A percentile compares a stretch with the other conserved stretches of the same genome.
Conservation (phyloP, 2,888 invertebrate genomes). For the Metellina segmentata region DNA sequence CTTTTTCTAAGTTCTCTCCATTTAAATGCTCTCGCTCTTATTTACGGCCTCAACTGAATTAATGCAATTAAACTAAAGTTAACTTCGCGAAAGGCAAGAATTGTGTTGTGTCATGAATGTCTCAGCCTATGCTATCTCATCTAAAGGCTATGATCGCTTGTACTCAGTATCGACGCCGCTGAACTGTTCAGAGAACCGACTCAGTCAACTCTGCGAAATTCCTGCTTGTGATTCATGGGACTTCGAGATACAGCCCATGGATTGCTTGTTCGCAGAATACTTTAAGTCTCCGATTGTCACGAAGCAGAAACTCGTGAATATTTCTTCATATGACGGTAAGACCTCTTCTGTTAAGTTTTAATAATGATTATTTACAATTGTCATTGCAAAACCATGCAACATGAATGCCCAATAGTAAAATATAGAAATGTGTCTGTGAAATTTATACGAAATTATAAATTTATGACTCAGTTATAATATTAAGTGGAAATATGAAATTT, state of each 20-base stretch:
- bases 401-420: not conserved
- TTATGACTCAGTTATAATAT: no score
- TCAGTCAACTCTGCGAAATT: constrained; percentile 12
- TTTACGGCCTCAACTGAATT: no score
- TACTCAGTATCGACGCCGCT: constrained; percentile 16
- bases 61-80: no score
- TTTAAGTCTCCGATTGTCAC: not conserved
- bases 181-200: constrained; percentile 13
- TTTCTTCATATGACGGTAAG: constrained; percentile 33
- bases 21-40: no score
- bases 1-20: not conserved
- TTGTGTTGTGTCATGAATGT: constrained; percentile 18
- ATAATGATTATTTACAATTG: not conserved
- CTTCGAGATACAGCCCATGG: constrained; percentile 8
- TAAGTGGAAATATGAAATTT: no score
- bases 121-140: not conserved
- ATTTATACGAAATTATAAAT: no score
- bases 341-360: not conserved
- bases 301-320: not conserved
- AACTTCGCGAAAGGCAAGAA: not conserved
- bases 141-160: constrained; percentile 8
- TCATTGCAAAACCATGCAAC: not conserved
- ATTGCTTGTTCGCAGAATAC: constrained; percentile 33
- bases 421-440: no score
- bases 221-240: not conserved